These are phyloP conservation scores for Panorpa germanica DNA, from an alignment of 2,888 invertebrate genomes.

Conservation along the genomic window DNA sequence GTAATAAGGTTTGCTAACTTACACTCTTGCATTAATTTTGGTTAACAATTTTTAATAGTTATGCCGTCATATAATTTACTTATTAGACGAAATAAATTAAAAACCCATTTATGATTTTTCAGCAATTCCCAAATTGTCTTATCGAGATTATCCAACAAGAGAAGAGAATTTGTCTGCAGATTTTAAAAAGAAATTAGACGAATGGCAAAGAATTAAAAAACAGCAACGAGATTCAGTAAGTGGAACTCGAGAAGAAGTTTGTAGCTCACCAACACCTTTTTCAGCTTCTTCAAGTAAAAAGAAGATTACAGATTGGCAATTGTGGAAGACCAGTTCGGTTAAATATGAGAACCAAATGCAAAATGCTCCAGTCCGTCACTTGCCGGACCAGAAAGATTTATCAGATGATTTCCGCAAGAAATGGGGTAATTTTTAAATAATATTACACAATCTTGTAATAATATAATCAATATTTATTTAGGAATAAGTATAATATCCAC, in stretches of 20 bases:
- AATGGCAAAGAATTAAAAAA: constrained; percentile 51
- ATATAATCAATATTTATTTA: too few relatives aligned
- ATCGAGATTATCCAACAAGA: too few relatives aligned
- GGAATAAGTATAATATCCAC: too few relatives aligned
- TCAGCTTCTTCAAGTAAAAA: constrained; percentile 18
- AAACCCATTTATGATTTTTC: too few relatives aligned
- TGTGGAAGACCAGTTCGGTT: constrained; percentile 32
- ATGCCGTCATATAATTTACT: too few relatives aligned
- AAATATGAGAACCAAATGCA: constrained; percentile 23
- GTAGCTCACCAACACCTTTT: constrained; percentile 1
- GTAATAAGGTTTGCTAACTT: too few relatives aligned
- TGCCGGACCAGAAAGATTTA: constrained; percentile 43
- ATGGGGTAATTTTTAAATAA: constrained; percentile 48
- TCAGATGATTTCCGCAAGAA: constrained; percentile 70
- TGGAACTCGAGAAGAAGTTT: constrained; percentile 15
- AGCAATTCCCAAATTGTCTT: too few relatives aligned
- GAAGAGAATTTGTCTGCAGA: constrained; percentile 42
- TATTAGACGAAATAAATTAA: too few relatives aligned
- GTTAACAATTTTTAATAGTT: too few relatives aligned
- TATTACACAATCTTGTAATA: too few relatives aligned
- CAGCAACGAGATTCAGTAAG: constrained; percentile 14
- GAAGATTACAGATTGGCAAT: constrained; percentile 38
- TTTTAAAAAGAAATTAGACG: constrained; percentile 65
- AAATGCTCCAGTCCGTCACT: constrained; percentile 23
- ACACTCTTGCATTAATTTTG: too few relatives aligned